Evolutionary conservation across 2,797 vertebrate species (phyloP), one percentile per base, ranked within the genome.

Genomic region (Silurus lanzhouensis): DNA sequence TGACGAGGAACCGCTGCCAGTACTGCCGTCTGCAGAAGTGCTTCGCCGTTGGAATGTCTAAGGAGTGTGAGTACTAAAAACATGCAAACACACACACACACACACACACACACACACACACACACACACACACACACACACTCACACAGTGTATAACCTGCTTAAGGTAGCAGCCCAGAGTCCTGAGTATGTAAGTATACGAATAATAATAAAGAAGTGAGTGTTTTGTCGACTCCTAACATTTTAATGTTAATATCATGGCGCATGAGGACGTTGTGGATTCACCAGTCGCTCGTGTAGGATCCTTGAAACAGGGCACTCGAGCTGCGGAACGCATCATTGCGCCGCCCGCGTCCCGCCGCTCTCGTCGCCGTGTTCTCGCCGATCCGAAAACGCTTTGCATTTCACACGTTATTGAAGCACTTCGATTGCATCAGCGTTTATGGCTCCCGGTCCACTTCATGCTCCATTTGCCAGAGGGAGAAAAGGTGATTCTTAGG

Each of bases 21-120:
- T 99, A 98, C 94, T 99, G 98, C 92, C 96, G 98, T 87, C 96
- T 99, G 92, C 97, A 98, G 95, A 98, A 95, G 94, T 99, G 97
- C 95, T 99, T 99, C 92, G 93, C 94, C 93, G 97, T 98, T 92
- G 97, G 97, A 92, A 99, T 98, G 97, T 98, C 97, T 96, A 99
- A 99, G 96, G 97, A 99, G 93, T 98, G 97, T 99, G 94, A 98
- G 97, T 98, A 25, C 1, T 78, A 20, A 10, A 55, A 5, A n/a
- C 38, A 15, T 57, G 5, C 58, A 7, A 22, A 13, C 84, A 46
- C 52, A 52, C 58, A 58, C 60, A 64, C 63, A 61, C 64, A 58
- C 83, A 68, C 60, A 82, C 58, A 52, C 46, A 74, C 71, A 71
- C 25, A 66, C 25, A 66, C 60, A 61, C 60, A 61, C 60, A 61